phyloP scores from a whole-genome alignment of 2,113 vertebrate species.

The Elephas maximus region DNA sequence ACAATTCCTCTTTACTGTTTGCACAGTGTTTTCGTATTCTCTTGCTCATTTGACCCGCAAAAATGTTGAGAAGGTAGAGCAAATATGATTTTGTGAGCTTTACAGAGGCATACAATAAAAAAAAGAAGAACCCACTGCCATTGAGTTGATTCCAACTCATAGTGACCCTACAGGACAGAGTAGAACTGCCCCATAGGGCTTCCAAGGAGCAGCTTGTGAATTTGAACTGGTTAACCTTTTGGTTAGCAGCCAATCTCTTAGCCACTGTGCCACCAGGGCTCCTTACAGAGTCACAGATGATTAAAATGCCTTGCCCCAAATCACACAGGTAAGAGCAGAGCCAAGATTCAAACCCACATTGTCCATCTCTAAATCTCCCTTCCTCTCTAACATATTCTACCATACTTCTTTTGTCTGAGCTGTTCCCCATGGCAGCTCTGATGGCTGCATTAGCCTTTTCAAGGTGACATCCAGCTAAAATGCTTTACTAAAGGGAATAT shows the following conservation, averaged over 20 bases:
- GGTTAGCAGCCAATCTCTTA: no score
- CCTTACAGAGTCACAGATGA: no score
- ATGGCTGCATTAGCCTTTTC: background rate
- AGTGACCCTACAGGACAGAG: no score
- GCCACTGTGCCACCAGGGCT: no score
- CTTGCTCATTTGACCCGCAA: background rate
- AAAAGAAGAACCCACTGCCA: no score
- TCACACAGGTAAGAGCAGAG: background rate
- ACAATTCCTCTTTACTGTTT: background rate
- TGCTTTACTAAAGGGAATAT: background rate
- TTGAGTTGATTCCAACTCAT: no score
- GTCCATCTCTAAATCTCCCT: accelerated
- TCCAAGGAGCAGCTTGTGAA: no score
- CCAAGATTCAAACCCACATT: accelerated
- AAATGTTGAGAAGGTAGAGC: background rate
- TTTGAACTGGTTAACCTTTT: no score
- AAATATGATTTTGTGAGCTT: background rate
- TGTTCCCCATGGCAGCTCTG: background rate
- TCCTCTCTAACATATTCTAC: accelerated
- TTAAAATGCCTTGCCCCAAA: no score
- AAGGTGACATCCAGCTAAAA: background rate
- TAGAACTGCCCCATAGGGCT: no score
- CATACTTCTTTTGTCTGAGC: accelerated
- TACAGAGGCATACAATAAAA: background rate
- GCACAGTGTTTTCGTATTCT: background rate